Evolutionary conservation across 2,888 invertebrate genomes (phyloP), one percentile per base, ranked within the genome.

Genomic region (Apoda limacodes): DNA sequence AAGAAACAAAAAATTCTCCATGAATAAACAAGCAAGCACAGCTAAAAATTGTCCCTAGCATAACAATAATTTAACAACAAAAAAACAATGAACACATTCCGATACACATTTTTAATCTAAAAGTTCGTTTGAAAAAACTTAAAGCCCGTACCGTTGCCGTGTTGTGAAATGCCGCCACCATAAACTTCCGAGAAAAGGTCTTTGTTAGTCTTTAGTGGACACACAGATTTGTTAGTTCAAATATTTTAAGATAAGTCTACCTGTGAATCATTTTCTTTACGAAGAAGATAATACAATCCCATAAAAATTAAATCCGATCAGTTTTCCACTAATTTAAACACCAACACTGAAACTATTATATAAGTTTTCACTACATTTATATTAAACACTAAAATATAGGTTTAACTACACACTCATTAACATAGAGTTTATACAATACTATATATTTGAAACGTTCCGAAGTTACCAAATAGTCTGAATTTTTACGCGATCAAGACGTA

Each of bases 71-170:
- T 42, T 25, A 40, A 42, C 45, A 45, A 39, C 39, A 41, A 43
- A 32, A 44, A 55, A 62, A 71, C 67, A 74, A 72, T 59, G 49
- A 50, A 39, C 41, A 53, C 60, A 60, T 64, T 65, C 61, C 63
- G 63, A 60, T 53, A 66, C 60, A 63, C 52, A 60, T 55, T 58
- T 44, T 49, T 59, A 55, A 57, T 52, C 52, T 55, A 58, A 46
- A 54, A 51, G 49, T 50, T 51, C 49, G 21, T 32, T 19, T n/a
- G n/a, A n/a, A n/a, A n/a, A n/a, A n/a, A n/a, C n/a, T n/a, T n/a
- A n/a, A 33, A 39, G 43, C 48, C 47, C 50, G 48, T 43, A 43
- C 54, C 50, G 55, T 58, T 61, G 48, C 55, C 58, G 55, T 58
- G 60, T 45, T 48, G 57, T 47, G 48, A 48, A 55, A 51, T 50